A percentile compares a stretch with the other conserved stretches of the same genome.
Evolutionary conservation across 1,140 invertebrate species (phyloP).

Genomic region (Tetramorium alpestre): DNA sequence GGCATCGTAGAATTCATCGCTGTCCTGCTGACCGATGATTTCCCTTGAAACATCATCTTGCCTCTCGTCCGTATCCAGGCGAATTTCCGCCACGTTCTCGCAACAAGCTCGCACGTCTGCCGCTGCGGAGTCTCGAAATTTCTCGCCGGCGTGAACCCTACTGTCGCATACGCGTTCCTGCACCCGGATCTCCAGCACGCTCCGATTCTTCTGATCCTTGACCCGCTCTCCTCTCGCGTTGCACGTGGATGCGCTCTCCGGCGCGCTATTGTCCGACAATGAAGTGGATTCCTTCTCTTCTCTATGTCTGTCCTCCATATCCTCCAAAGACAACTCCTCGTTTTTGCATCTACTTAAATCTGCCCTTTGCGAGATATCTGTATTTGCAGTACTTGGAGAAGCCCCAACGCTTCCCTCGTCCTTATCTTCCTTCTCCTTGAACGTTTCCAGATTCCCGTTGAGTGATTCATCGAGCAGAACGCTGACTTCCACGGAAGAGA

Average conservation of each 20-base stretch:
- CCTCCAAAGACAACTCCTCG: background rate
- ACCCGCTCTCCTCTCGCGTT: background rate
- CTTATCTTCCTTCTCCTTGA: background rate
- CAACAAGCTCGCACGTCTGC: constrained; percentile 22
- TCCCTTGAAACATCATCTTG: constrained; percentile 4
- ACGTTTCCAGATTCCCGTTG: background rate
- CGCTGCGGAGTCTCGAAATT: background rate
- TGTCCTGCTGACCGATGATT: background rate
- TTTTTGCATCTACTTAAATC: background rate
- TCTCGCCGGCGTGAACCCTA: background rate
- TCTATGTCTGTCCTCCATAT: background rate
- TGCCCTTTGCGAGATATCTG: background rate
- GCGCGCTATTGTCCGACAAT: background rate
- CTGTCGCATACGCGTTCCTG: background rate
- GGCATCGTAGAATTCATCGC: constrained; percentile 76
- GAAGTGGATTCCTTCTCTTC: background rate
- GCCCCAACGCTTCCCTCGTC: background rate
- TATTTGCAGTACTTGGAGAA: background rate
- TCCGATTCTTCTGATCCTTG: background rate
- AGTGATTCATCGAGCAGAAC: background rate
- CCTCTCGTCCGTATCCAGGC: constrained; percentile 18
- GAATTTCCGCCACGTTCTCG: constrained; percentile 38
- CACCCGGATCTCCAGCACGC: background rate
- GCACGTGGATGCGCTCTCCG: background rate
- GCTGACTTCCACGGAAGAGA: background rate